Base-by-base conservation (phyloP, 2,113 vertebrate species). In the Carlito syrichta region DNA sequence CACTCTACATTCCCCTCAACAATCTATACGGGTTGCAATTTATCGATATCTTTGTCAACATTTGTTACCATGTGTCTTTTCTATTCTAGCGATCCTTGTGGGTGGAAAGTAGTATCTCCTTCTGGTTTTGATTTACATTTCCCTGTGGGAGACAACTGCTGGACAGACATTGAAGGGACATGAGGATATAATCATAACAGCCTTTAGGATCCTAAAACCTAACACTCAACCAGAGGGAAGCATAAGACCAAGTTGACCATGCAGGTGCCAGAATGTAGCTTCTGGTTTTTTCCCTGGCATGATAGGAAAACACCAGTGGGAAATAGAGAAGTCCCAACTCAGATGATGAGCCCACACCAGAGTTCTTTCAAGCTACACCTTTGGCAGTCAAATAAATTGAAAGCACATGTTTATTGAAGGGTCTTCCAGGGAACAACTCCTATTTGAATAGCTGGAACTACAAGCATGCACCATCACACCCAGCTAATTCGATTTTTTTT, bases 71-170 rank as follows among this genome's bases (percentile, higher is more conserved):
- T 86, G 85, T 96, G 79, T 92, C 89, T 82, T 38, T 84, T 89
- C 71, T 73, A 56, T 86, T 48, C 48, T 22, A 79, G 58, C 74
- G 52, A 40, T 62, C 23, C 43, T 25, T n/a, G 50, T 71, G 43
- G 40, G 66, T 87, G n/a, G 56, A 45, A 62, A 38, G 52, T 68
- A 25, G 3, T 45, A 48, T 73, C 40, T 76, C 79, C 40, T 22
- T 50, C 71, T 89, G 92, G 56, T 45, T 96, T 91, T 78, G 40
- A 94, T 68, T 78, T 88, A 35, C 78, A 32, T 87, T 74, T 97
- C 22, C 45, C 48, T 68, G 14, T 16, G 38, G 71, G 74, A 40
- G 63, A 77, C n/a, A 73, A 62, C 63, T 62, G n/a, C 78, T 23
- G 52, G 56, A 27, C 22, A 20, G 74, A 54, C 56, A 69, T 8